Base-by-base conservation (phyloP, 2,797 vertebrate species). In the Acrocephalus scirpaceus region DNA sequence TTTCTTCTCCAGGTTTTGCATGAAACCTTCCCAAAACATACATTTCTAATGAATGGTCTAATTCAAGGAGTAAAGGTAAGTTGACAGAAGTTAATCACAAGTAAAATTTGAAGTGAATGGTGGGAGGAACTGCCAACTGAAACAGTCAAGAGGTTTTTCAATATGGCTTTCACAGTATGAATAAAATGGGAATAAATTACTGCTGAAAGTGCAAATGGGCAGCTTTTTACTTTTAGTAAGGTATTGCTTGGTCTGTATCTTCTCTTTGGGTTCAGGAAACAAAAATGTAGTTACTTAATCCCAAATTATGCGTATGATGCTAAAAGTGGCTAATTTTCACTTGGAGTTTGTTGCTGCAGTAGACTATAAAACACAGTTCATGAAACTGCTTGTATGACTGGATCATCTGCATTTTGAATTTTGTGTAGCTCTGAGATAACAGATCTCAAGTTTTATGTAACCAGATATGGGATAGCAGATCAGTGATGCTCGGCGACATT, bases 31-130 rank as follows among this genome's bases (percentile, higher is more conserved):
- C 98, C 98, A 54, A 99, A 99, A 90, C 98, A 99, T 91, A 99
- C 98, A 34, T 99, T 99, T 97, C 97, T 99, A 80, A 99, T 99
- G 98, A 99, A 99, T 95, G 98, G 98, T 87, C 96, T 99, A 86
- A 98, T 99, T 93, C 98, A 99, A 98, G 98, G 98, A 91, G 98
- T 99, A 91, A 99, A 99, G 98, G 98, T 99, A 97, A 87, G 97
- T 30, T 76, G 66, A 38, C 56, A 81, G 18, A 40, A 69, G 23
- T 60, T 82, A 71, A 88, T 88, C 42, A 40, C 36, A 53, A 71
- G 16, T 51, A 56, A 51, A 64, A 11, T 44, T 85, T 71, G 32
- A 82, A 80, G 69, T 58, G 54, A 82, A 7, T 7, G 27, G 32
- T 86, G 71, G 80, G 81, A 70, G 56, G 45, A 83, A 40, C 16